Evolutionary conservation across 2,888 invertebrate genomes (phyloP).

Genomic region (Ormia ochracea): DNA sequence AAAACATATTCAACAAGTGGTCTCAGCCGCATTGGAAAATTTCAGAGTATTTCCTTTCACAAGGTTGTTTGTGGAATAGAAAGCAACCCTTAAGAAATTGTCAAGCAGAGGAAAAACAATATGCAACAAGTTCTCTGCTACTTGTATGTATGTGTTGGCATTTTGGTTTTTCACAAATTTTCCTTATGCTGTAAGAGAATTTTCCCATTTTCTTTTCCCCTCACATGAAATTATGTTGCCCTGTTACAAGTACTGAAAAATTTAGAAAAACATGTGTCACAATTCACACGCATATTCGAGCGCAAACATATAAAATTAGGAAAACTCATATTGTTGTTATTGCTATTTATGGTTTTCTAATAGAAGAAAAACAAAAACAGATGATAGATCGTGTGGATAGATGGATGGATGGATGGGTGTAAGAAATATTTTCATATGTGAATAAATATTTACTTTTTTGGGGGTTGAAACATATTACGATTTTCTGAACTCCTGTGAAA

Average conservation of each 20-base stretch:
- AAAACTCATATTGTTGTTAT: slow-evolving; percentile 29
- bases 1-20: slow-evolving; percentile 8
- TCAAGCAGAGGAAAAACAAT: not conserved
- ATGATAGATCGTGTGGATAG: too few species aligned
- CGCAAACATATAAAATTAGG: not conserved
- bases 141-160: not conserved
- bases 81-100: slow-evolving; percentile 40
- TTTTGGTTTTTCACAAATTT: slow-evolving; percentile 26
- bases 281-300: slow-evolving; percentile 36
- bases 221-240: slow-evolving; percentile 26
- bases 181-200: not conserved
- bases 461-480: not conserved
- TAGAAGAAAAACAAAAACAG: too few species aligned
- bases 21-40: not conserved
- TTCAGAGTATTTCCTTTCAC: not conserved
- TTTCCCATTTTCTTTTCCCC: slow-evolving; percentile 27
- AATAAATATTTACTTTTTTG: not conserved
- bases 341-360: too few species aligned
- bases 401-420: too few species aligned
- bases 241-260: slow-evolving; percentile 51
- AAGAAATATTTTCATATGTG: too few species aligned
- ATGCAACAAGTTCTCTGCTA: slow-evolving; percentile 1
- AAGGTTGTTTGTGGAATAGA: not conserved
- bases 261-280: slow-evolving; percentile 54
- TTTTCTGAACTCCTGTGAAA: slow-evolving; percentile 14